Percentiles rank a stretch among this genome's conserved stretches.
These are phyloP conservation scores for Crambe crambe DNA, from an alignment of 37 sponge, comb jelly and placozoan genomes.

Conservation along the genomic window DNA sequence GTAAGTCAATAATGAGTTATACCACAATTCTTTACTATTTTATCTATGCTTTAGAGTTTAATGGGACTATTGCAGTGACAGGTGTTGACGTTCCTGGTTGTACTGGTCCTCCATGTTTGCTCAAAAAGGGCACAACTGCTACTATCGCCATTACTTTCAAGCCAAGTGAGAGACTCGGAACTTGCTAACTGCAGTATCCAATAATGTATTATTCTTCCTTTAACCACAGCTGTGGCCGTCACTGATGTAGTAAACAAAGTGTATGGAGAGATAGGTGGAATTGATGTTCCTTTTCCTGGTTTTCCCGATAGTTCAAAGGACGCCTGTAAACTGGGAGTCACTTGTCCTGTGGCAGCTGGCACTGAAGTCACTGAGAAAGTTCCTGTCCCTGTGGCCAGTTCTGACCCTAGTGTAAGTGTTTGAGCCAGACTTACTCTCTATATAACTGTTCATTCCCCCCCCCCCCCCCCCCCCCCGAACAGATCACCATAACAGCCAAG, in stretches of 20 bases:
- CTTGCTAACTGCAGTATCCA: neutral
- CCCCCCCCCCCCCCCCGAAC: too few relatives aligned
- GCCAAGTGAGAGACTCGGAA: neutral
- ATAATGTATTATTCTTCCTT: neutral
- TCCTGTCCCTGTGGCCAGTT: neutral
- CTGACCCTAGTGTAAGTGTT: constrained; percentile 19
- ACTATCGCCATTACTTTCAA: constrained; percentile 26
- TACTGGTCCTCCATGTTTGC: constrained; percentile 20
- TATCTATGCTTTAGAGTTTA: too few relatives aligned
- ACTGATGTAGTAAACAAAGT: neutral
- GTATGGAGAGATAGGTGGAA: constrained; percentile 23
- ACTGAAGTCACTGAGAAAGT: neutral
- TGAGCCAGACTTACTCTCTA: neutral
- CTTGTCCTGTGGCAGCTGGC: neutral
- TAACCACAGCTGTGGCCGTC: neutral
- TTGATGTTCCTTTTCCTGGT: constrained; percentile 16
- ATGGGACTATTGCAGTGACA: neutral
- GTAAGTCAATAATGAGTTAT: neutral
- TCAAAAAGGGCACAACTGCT: constrained; percentile 21
- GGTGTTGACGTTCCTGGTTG: constrained; percentile 22
- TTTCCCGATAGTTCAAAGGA: neutral
- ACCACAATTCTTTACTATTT: too few relatives aligned
- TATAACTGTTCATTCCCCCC: constrained; percentile 1
- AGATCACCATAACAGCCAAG: constrained; percentile 9
- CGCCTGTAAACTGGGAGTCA: constrained; percentile 29